phyloP scores from a whole-genome alignment of 2,797 vertebrate species.

The Momotus momota region DNA sequence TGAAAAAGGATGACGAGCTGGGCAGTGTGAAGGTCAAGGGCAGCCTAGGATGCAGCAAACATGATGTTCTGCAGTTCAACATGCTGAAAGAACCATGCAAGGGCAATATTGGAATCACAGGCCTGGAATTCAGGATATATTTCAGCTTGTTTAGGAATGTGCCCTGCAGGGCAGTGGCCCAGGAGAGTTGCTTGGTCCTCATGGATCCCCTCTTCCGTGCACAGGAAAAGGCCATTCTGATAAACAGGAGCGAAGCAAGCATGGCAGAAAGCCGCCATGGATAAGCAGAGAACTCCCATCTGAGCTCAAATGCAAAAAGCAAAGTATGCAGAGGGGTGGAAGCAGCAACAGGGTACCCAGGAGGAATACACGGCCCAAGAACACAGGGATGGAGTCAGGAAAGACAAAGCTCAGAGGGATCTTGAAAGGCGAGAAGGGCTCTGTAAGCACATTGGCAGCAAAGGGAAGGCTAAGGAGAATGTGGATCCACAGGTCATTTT shows the following conservation, averaged over 20 bases:
- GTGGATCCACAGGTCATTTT: neutral
- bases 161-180: neutral
- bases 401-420: neutral
- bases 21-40: neutral
- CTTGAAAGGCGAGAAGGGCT: neutral
- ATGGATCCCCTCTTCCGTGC: rapidly evolving
- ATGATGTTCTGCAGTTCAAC: neutral
- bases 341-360: neutral
- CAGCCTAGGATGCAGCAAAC: neutral
- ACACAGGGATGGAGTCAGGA: neutral
- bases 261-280: rapidly evolving
- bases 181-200: neutral
- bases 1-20: neutral
- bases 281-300: neutral
- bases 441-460: neutral
- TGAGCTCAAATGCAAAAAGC: neutral
- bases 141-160: neutral
- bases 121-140: neutral
- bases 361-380: neutral
- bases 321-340: neutral
- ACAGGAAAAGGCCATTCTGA: neutral
- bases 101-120: neutral
- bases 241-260: neutral
- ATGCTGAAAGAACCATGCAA: neutral
- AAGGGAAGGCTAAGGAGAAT: neutral